Conservation (phyloP, 2,888 invertebrate genomes). For the Uloborus plumipes region DNA sequence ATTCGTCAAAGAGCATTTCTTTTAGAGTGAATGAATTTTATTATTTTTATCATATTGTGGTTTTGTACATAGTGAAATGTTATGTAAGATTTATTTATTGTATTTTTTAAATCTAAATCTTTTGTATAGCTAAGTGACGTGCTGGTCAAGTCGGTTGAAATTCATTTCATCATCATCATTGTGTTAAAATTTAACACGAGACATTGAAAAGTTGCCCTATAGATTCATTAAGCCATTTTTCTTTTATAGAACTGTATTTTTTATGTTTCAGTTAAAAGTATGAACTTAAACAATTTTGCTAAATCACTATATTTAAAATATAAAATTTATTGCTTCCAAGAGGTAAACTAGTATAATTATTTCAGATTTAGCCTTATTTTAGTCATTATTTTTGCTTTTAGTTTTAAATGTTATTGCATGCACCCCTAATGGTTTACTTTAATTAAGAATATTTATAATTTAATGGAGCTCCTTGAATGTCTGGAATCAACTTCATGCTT, state of each 20-base stretch:
- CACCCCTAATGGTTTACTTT: no score
- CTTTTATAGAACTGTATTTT: neutral
- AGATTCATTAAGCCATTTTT: no score
- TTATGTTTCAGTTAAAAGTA: neutral
- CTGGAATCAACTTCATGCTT: no score
- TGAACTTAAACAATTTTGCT: neutral
- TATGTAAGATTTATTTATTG: conserved; percentile 24
- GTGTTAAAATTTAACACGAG: no score
- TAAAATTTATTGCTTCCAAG: no score
- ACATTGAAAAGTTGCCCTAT: neutral
- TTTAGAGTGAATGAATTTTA: conserved; percentile 1
- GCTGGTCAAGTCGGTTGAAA: neutral
- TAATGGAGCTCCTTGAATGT: no score
- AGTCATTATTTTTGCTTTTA: no score
- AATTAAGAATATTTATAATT: no score
- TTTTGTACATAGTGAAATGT: conserved; percentile 16
- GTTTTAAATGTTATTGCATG: no score
- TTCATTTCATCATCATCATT: no score
- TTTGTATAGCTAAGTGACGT: conserved; percentile 4
- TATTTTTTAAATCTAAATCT: neutral
- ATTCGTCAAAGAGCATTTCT: neutral
- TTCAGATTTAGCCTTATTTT: no score
- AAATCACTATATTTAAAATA: neutral
- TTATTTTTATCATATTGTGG: conserved; percentile 6
- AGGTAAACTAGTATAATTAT: no score